These are phyloP conservation scores for Drymodes brunneopygia DNA, from an alignment of 2,113 vertebrate genomes.

Conservation along the genomic window DNA sequence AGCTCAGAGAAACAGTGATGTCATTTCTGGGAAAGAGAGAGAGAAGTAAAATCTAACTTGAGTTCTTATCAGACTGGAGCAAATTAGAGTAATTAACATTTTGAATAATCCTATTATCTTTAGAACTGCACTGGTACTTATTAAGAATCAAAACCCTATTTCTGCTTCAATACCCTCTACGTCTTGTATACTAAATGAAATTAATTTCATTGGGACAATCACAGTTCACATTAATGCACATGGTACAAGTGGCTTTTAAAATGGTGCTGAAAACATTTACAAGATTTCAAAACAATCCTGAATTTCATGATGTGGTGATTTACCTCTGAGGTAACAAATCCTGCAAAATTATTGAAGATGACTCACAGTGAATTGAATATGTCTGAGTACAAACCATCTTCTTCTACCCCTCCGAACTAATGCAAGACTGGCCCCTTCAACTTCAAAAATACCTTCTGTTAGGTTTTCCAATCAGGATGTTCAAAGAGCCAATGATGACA, in stretches of 20 bases:
- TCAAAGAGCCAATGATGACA: background rate
- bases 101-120: constrained; percentile 21
- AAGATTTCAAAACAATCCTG: background rate
- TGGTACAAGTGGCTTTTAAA: background rate
- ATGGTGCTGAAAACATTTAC: background rate
- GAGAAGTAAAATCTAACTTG: background rate
- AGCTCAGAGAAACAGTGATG: background rate
- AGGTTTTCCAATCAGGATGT: background rate
- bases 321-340: background rate
- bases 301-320: background rate
- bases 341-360: background rate
- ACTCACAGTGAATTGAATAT: background rate
- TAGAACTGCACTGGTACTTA: background rate
- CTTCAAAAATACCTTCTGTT: background rate
- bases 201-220: background rate
- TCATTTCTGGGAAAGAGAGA: background rate
- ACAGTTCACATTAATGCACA: background rate
- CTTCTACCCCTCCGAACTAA: fast-evolving
- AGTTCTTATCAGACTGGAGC: background rate
- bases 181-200: background rate
- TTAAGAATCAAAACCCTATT: background rate
- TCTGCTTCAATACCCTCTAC: background rate
- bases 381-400: background rate
- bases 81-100: constrained; percentile 36
- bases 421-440: background rate